Conservation (phyloP, 1,140 invertebrate species). For the Trypoxylus dichotomus region DNA sequence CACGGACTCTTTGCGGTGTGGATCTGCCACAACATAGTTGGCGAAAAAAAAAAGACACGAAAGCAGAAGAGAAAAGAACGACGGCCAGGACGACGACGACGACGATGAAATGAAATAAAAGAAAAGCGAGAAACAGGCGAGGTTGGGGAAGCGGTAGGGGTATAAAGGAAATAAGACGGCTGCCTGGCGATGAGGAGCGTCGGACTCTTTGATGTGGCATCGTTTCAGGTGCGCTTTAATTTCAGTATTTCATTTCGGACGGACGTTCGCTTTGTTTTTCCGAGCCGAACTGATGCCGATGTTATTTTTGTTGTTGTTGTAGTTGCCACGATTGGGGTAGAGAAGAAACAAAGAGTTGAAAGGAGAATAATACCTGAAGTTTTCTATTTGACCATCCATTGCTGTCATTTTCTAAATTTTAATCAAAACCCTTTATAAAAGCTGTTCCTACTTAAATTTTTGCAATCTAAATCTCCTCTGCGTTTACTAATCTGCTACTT, state of each 20-base stretch:
- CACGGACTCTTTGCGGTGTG: too few relatives aligned
- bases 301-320: too few relatives aligned
- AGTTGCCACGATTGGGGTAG: too few relatives aligned
- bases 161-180: background rate
- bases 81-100: background rate
- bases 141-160: background rate
- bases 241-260: background rate
- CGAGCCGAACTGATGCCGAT: too few relatives aligned
- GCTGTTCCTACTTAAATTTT: too few relatives aligned
- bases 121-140: background rate
- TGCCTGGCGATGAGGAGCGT: background rate
- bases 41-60: background rate
- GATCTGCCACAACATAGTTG: background rate
- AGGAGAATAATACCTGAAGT: too few relatives aligned
- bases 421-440: too few relatives aligned
- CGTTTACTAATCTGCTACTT: too few relatives aligned
- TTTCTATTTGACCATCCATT: too few relatives aligned
- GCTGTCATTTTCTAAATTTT: too few relatives aligned
- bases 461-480: too few relatives aligned
- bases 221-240: slow-evolving; percentile 5
- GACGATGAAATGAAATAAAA: slow-evolving; percentile 3
- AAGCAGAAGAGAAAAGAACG: slow-evolving; percentile 27
- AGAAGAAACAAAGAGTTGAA: too few relatives aligned
- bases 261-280: background rate
- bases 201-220: background rate